Base-by-base conservation (phyloP, 2,797 vertebrate species). In the Tangara arthus region DNA sequence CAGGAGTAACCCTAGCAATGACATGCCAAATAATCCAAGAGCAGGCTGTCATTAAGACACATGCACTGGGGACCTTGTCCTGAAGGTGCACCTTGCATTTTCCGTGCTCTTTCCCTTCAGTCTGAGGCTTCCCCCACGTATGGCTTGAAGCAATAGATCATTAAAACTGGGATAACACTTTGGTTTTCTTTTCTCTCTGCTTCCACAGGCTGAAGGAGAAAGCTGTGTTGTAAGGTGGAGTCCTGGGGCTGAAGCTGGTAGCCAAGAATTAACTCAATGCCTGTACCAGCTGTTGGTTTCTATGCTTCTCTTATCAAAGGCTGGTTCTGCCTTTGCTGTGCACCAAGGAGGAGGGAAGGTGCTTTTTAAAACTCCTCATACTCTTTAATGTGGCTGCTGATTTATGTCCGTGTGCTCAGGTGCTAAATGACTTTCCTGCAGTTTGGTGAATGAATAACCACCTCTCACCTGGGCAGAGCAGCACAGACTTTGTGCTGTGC, bases 381-480 rank as follows among this genome's bases (percentile, higher is more conserved):
- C 59, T 68, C 57, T 77, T 82, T 81, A 76, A 57, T 63, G 8
- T 0, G 3, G 70, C 50, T 82, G 66, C 55, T 90, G 94, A 94
- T 89, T 94, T 92, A 85, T 4, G 6, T 70, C 41, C 0, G 0
- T 76, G 73, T 92, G 53, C 73, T 87, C 56, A 85, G 73, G 88
- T 92, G 90, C 88, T 93, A 90, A 87, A 90, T 77, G 83, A 93
- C 73, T 63, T 89, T 90, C 63, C 66, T 76, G 21, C 64, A 72
- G 80, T 78, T 49, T 56, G 44, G 47, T 76, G 37, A 90, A 89
- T 90, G 78, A 95, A 73, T 88, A 93, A 82, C 42, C 63, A 44
- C 44, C 70, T 71, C 65, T 87, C 66, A 70, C 63, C 79, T 39
- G 63, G 60, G 75, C 82, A 87, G 82, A 57, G 47, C 1, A 8